Percentiles rank a stretch among this genome's conserved stretches.
These are phyloP conservation scores for Drosophila aldrichi DNA, from an alignment of 2,888 invertebrate species.

Conservation along the genomic window DNA sequence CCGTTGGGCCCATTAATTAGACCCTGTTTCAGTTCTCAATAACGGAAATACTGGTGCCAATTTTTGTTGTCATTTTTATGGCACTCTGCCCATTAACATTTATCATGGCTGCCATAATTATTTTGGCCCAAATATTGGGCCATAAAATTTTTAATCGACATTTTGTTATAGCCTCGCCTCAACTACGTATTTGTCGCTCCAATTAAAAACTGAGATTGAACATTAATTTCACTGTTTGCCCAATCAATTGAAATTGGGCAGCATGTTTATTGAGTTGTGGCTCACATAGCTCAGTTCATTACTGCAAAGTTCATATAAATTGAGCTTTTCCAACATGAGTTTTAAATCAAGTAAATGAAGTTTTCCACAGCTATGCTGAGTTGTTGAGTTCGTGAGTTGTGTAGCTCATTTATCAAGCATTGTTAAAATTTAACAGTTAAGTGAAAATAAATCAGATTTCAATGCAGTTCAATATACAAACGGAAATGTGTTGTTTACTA, in stretches of 20 bases:
- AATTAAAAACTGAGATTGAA: constrained; percentile 34
- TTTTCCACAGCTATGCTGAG: not conserved
- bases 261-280: not conserved
- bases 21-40: constrained; percentile 28
- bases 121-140: constrained; percentile 54
- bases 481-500: not conserved
- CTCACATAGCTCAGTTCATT: not conserved
- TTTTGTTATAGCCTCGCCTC: constrained; percentile 17
- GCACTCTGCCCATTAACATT: constrained; percentile 53
- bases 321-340: not conserved
- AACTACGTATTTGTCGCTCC: constrained; percentile 22
- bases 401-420: not conserved
- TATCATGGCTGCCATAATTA: constrained; percentile 63
- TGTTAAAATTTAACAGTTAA: not conserved
- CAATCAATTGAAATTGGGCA: constrained; percentile 26
- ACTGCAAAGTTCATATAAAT: not conserved
- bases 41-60: constrained; percentile 32
- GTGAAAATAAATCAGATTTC: not conserved
- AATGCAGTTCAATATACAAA: not conserved
- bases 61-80: constrained; percentile 50
- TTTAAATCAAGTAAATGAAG: constrained; percentile 15
- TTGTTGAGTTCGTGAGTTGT: not conserved
- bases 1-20: constrained; percentile 36
- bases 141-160: constrained; percentile 64
- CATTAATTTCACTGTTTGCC: constrained; percentile 13